phyloP scores from a whole-genome alignment of 2,797 vertebrate genomes.

The Sebastes flavidus region DNA sequence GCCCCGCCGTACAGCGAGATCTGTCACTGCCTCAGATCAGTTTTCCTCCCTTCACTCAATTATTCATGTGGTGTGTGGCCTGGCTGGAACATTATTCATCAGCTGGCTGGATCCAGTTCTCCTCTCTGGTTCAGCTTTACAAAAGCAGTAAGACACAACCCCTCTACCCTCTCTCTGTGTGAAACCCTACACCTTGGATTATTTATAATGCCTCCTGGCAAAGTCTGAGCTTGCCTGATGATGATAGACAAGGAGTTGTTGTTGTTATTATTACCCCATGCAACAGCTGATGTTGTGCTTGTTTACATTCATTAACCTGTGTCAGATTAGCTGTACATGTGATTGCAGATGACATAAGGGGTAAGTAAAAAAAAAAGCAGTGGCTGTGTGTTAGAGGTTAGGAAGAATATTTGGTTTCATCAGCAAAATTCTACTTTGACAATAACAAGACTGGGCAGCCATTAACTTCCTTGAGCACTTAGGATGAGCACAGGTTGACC shows the following conservation, averaged over 20 bases:
- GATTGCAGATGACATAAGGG: background rate
- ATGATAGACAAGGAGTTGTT: slow-evolving; percentile 27
- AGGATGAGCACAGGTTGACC: slow-evolving; percentile 19
- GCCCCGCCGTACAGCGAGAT: slow-evolving; percentile 25
- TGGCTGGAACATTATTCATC: slow-evolving; percentile 80
- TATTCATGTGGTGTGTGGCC: slow-evolving; percentile 80
- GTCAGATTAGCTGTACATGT: background rate
- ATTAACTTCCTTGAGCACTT: background rate
- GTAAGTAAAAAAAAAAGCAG: background rate
- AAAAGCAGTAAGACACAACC: slow-evolving; percentile 52
- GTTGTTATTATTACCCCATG: slow-evolving; percentile 13
- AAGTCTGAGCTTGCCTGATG: slow-evolving; percentile 38
- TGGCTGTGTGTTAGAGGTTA: background rate
- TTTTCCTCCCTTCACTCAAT: slow-evolving; percentile 78
- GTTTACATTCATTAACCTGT: background rate
- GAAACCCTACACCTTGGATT: slow-evolving; percentile 70
- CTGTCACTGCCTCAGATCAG: slow-evolving; percentile 67
- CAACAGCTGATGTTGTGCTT: slow-evolving; percentile 7
- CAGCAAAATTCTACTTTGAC: background rate
- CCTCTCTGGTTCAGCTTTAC: slow-evolving; percentile 62
- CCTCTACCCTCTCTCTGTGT: slow-evolving; percentile 30
- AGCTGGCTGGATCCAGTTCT: slow-evolving; percentile 77
- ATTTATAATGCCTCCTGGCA: slow-evolving; percentile 57
- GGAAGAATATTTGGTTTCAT: background rate
- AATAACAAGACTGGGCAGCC: background rate